Evolutionary conservation across 2,888 invertebrate genomes (phyloP), one percentile per base, ranked within the genome.

Genomic region (Trimorus sp.): DNA sequence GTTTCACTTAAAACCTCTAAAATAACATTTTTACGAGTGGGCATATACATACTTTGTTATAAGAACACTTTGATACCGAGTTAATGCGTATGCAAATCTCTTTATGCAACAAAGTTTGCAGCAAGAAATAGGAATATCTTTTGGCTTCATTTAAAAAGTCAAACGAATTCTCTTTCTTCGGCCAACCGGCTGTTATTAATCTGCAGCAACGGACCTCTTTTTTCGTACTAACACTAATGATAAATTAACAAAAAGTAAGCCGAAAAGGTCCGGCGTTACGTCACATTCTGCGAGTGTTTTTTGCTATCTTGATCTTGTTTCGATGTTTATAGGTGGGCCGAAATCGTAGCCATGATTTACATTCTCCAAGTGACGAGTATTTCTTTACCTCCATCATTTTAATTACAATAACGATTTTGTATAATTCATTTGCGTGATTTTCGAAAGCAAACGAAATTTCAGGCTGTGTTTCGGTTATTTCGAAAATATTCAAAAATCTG

Each of bases 231-330:
- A 68, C 51, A 9, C 49, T 54, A 79, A 73, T 79, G 68, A 73
- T 75, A 70, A 70, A 75, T 79, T 63, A 75, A 75, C 54, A 70
- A 69, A 70, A 80, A 70, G 16, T 49, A 45, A 70, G 59, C 69
- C 62, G 49, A 75, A 75, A 70, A 59, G 75, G 75, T 60, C 53
- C 70, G 56, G 54, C 58, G n/a, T 80, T 74, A 80, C 75, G 53
- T 75, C 75, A 76, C 65, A 70, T 76, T 65, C 75, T 76, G 66
- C 45, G 70, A 75, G 60, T 80, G 80, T 80, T 76, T 80, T 70
- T 80, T 54, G 60, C 71, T 80, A 80, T 80, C 80, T 80, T 76
- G 80, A 80, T 80, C 75, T 80, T 80, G 80, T 80, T 80, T 76
- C 71, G 70, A 70, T 75, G 80, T 80, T 80, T 80, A 80, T 80